A percentile compares a stretch with the other conserved stretches of the same genome.
These are phyloP conservation scores for Poeciliopsis turrubarensis DNA, from an alignment of 2,113 vertebrate genomes.

Conservation along the genomic window DNA sequence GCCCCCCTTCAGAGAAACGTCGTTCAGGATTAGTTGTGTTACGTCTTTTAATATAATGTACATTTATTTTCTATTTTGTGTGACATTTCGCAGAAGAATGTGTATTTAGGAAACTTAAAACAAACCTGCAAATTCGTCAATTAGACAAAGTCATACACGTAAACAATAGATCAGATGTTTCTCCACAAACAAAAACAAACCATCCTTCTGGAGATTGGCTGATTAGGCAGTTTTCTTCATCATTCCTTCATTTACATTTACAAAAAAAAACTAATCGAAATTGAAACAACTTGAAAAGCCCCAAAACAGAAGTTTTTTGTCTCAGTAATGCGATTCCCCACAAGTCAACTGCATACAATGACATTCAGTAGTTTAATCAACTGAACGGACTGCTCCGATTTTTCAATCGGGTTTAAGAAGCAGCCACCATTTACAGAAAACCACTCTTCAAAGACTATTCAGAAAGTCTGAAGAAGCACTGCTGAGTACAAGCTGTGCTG, in stretches of 20 bases:
- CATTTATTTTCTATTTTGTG: background rate
- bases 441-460: too few relatives aligned
- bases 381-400: background rate
- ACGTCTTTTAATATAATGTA: background rate
- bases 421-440: background rate
- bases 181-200: background rate
- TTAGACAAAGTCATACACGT: background rate
- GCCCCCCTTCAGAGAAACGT: too few relatives aligned
- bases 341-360: background rate
- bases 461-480: background rate
- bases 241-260: background rate
- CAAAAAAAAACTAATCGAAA: background rate
- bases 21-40: background rate
- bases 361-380: background rate
- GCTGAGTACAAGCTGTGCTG: constrained; percentile 3
- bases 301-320: too few relatives aligned
- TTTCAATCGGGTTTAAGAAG: background rate
- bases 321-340: too few relatives aligned
- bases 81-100: background rate
- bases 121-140: background rate
- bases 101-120: background rate
- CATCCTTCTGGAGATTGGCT: background rate
- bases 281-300: background rate
- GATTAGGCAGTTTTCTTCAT: background rate
- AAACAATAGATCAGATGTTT: background rate